Base-by-base conservation (phyloP, 2,888 invertebrate genomes). In the Myathropa florea region DNA sequence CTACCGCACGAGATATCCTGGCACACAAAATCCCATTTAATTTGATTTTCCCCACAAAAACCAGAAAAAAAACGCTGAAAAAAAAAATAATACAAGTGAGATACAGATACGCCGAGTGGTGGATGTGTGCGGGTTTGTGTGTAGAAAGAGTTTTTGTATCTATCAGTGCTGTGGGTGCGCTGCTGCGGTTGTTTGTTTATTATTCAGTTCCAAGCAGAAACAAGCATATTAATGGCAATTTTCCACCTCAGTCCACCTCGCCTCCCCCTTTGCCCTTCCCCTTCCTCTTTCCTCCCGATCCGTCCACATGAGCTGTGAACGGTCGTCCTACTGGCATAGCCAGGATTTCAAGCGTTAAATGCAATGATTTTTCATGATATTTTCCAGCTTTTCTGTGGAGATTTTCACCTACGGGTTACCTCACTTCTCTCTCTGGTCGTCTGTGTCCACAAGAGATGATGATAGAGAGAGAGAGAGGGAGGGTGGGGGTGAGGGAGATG, bases 191-290 rank as follows among this genome's bases (percentile, higher is more conserved):
- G 86, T 83, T 86, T 86, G 83, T 86, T 85, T 86, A 83, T 86
- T 86, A 83, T 86, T 83, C 83, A 79, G 86, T 86, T 83, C 71
- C 70, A 75, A 78, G 73, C 86, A 83, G 86, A 86, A 83, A 86
- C 78, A 82, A 86, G 86, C 86, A 86, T 86, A 79, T 86, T 86
- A 86, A 83, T 86, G 83, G 86, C 83, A 83, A 86, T 86, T 71
- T 86, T 55, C 75, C 78, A 65, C 55, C 78, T 65, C 78, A 61
- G 12, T 67, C 55, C 79, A 63, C 39, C 61, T 64, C 6, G 26
- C 10, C 46, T 23, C 63, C 9, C 21, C 26, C 28, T 2, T 9
- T 14, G 26, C 23, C 39, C 60, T n/a, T n/a, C n/a, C n/a, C n/a
- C n/a, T n/a, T n/a, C n/a, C n/a, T n/a, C n/a, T n/a, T n/a, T n/a